Conservation (phyloP, 64 coral and sea anemone species). For the Porites australiensis region DNA sequence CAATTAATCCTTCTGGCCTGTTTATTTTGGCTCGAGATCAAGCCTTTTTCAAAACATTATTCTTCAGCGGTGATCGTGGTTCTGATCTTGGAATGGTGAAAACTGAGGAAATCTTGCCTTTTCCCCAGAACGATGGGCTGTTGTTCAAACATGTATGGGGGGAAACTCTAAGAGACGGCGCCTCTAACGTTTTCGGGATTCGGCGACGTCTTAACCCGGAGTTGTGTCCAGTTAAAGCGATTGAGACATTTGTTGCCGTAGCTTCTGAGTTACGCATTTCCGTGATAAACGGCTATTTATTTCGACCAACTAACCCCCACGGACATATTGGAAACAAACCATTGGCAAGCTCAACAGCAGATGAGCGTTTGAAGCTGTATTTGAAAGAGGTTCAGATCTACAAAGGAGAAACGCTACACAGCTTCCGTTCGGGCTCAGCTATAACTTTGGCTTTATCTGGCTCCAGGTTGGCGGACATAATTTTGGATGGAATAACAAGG, state of each 20-base stretch:
- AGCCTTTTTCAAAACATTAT: neutral
- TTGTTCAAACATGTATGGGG: too few species aligned
- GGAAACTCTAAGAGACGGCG: too few species aligned
- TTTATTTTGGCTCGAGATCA: neutral
- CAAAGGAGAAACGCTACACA: too few species aligned
- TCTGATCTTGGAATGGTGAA: neutral
- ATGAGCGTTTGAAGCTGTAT: too few species aligned
- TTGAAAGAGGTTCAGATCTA: too few species aligned
- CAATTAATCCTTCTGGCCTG: neutral
- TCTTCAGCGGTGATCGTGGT: neutral
- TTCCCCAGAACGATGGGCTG: too few species aligned
- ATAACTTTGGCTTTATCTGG: neutral
- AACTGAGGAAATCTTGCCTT: neutral
- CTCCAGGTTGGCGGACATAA: neutral
- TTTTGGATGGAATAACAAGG: neutral
- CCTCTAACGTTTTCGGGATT: conserved; percentile 16
- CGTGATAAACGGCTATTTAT: neutral
- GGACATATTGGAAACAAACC: too few species aligned
- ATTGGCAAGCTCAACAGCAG: too few species aligned
- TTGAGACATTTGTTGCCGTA: neutral
- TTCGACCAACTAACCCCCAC: too few species aligned
- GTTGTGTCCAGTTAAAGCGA: too few species aligned
- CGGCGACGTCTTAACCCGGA: too few species aligned
- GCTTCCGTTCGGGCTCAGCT: too few species aligned
- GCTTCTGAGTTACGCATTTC: neutral